Conservation (phyloP, 2,888 invertebrate genomes). For the Netelia fuscicornis region DNA sequence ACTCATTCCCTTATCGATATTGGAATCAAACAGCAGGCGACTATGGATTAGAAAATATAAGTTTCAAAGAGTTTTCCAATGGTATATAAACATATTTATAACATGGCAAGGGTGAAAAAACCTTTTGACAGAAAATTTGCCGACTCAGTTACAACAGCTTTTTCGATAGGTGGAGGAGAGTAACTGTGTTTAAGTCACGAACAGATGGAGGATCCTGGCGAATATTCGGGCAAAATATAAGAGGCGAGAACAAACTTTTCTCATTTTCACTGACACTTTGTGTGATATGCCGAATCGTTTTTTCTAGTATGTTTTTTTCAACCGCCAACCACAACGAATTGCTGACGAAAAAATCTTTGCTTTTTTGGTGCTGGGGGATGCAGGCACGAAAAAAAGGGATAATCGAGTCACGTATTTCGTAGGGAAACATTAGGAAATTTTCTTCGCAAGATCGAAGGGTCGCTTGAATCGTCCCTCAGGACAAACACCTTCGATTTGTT, state of each 20-base stretch:
- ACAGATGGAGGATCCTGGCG: conserved; percentile 4
- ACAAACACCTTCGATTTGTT: conserved; percentile 64
- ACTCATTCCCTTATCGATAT: too few species aligned
- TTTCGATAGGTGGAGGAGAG: background rate
- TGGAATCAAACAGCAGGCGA: too few species aligned
- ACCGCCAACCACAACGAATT: conserved; percentile 16
- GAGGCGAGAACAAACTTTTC: too few species aligned
- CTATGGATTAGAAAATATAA: conserved; percentile 2
- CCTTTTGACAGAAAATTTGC: conserved; percentile 43
- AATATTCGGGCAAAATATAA: background rate
- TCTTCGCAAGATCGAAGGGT: conserved; percentile 46
- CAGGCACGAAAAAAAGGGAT: conserved; percentile 34
- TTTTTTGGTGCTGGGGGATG: background rate
- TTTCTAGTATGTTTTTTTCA: background rate
- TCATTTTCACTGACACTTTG: background rate
- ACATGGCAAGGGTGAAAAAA: conserved; percentile 10
- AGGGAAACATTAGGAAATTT: conserved; percentile 31
- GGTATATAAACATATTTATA: conserved; percentile 15
- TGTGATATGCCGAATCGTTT: background rate
- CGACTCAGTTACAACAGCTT: conserved; percentile 30
- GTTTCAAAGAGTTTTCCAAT: conserved; percentile 26
- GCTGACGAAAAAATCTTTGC: conserved; percentile 15
- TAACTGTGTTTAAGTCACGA: background rate
- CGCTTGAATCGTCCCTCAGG: conserved; percentile 71
- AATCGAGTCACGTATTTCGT: conserved; percentile 16